Evolutionary conservation across 2,888 invertebrate genomes (phyloP).

Genomic region (Kuschelorhynchus macadamiae): DNA sequence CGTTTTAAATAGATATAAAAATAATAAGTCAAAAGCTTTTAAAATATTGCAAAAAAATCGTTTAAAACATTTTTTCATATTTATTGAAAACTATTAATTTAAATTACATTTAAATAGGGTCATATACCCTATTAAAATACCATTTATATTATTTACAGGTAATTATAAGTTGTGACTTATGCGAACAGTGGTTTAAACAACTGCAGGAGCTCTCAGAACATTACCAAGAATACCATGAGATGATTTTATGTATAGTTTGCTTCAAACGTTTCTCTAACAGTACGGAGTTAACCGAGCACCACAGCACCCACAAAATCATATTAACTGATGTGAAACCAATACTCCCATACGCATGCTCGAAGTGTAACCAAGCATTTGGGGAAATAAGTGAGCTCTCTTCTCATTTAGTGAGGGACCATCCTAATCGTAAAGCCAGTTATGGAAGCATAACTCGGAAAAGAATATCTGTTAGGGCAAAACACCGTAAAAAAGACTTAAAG

Average conservation of each 20-base stretch:
- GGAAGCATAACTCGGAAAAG: not conserved
- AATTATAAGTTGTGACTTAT: constrained; percentile 46
- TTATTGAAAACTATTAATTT: too few species aligned
- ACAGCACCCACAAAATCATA: constrained; percentile 55
- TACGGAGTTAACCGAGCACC: constrained; percentile 41
- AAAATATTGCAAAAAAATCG: too few species aligned
- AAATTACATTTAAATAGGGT: too few species aligned
- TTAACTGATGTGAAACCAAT: constrained; percentile 57
- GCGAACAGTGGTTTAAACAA: constrained; percentile 48
- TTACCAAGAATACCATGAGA: constrained; percentile 50
- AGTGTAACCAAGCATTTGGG: constrained; percentile 62
- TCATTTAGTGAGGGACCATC: constrained; percentile 60
- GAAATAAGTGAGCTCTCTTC: constrained; percentile 61
- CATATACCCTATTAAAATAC: too few species aligned
- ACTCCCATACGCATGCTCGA: constrained; percentile 63
- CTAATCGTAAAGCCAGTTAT: not conserved
- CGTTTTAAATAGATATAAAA: too few species aligned
- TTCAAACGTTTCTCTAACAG: constrained; percentile 38
- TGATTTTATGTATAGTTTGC: constrained; percentile 54
- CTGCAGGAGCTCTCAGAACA: constrained; percentile 44
- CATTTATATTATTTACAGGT: too few species aligned
- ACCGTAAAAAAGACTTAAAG: constrained; percentile 4
- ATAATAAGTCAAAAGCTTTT: too few species aligned
- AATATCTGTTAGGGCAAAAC: not conserved
- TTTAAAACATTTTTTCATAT: too few species aligned